Conservation (phyloP, 2,113 vertebrate species). For the Jacana jacana region DNA sequence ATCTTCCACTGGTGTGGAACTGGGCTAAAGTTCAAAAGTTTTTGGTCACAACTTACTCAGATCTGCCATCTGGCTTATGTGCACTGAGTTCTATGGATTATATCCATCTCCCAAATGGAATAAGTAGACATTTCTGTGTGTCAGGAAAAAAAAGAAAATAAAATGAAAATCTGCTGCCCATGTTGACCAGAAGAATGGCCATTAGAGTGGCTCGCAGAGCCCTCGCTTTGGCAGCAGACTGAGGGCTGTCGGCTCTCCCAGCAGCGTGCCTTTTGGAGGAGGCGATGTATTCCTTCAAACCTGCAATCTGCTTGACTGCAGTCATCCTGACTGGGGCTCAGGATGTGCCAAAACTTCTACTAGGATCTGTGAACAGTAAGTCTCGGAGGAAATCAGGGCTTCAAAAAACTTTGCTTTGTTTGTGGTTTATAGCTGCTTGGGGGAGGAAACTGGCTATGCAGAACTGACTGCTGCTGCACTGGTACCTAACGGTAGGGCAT, state of each 20-base stretch:
- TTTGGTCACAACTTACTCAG: slow-evolving; percentile 73
- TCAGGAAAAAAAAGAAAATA: background rate
- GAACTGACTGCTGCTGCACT: background rate
- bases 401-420: slow-evolving; percentile 16
- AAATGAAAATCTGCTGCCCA: slow-evolving; percentile 25
- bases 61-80: slow-evolving; percentile 72
- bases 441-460: background rate
- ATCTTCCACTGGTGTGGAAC: slow-evolving; percentile 70
- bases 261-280: background rate
- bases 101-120: slow-evolving; percentile 57
- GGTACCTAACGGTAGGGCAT: background rate
- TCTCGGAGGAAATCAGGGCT: slow-evolving; percentile 41
- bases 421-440: background rate
- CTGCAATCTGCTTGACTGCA: slow-evolving; percentile 42
- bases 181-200: slow-evolving; percentile 12
- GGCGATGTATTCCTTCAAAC: slow-evolving; percentile 22
- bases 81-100: slow-evolving; percentile 50
- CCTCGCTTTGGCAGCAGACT: background rate
- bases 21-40: slow-evolving; percentile 76
- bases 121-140: slow-evolving; percentile 48
- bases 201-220: background rate
- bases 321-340: slow-evolving; percentile 3
- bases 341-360: slow-evolving; percentile 52
- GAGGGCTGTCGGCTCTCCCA: background rate
- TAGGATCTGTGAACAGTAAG: slow-evolving; percentile 17